Conservation (phyloP, 1,140 invertebrate genomes). For the Drosophila parabipectinata region DNA sequence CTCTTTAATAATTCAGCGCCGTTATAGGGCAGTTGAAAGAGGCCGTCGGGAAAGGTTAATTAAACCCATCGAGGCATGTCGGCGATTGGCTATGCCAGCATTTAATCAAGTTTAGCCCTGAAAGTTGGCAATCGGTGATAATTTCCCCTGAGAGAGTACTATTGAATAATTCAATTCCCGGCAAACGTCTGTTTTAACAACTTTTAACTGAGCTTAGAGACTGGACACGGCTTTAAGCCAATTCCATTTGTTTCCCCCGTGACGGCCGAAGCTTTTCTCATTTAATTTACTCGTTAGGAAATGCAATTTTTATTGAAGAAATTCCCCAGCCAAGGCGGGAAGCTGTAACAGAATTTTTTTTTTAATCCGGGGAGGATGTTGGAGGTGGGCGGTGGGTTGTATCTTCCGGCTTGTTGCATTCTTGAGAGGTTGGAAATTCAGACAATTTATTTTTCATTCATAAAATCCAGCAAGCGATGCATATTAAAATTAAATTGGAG, state of each 20-base stretch:
- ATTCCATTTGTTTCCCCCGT: constrained; percentile 33
- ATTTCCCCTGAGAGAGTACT: constrained; percentile 19
- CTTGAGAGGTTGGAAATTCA: constrained; percentile 3
- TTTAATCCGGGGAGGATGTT: background rate
- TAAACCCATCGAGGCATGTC: constrained; percentile 33
- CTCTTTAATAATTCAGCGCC: constrained; percentile 40
- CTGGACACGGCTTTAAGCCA: constrained; percentile 42
- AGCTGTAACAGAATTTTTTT: constrained; percentile 34
- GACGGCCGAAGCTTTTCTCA: constrained; percentile 30
- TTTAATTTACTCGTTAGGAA: constrained; percentile 70
- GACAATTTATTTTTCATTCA: constrained; percentile 16
- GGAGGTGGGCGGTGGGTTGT: background rate
- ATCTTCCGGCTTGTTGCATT: constrained; percentile 11
- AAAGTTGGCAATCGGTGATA: background rate
- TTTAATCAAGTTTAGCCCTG: constrained; percentile 35
- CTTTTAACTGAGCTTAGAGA: background rate
- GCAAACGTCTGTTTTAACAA: background rate
- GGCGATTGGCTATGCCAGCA: constrained; percentile 14
- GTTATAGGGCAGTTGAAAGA: constrained; percentile 8
- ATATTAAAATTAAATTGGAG: constrained; percentile 48
- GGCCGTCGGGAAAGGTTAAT: constrained; percentile 29
- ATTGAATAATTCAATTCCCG: background rate
- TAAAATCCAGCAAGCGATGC: constrained; percentile 2
- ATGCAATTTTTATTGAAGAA: constrained; percentile 67
- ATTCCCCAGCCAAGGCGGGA: constrained; percentile 22